phyloP scores from a whole-genome alignment of 2,888 invertebrate species.

The Pristionchus exspectatus region DNA sequence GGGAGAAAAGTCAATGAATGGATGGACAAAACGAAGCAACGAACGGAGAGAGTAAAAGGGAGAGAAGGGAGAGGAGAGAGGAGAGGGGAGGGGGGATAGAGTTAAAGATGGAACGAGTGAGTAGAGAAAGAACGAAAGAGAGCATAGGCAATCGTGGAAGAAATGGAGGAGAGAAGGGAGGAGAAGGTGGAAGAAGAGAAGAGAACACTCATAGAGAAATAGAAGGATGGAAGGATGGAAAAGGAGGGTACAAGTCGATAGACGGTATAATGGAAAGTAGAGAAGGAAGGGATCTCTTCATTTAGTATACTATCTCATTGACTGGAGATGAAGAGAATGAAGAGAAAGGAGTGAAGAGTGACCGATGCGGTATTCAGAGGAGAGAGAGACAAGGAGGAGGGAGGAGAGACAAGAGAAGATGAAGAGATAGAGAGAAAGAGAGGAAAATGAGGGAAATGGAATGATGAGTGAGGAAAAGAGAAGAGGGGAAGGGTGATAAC shows the following conservation, averaged over 20 bases:
- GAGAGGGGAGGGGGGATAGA: background rate
- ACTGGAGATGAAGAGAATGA: background rate
- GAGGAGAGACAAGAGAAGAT: conserved; percentile 17
- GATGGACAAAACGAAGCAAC: conserved; percentile 8
- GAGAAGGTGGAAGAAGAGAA: background rate
- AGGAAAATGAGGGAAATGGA: background rate
- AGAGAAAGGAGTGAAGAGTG: background rate
- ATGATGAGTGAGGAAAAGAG: background rate
- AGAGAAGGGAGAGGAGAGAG: background rate
- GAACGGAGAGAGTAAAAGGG: background rate
- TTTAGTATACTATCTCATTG: background rate
- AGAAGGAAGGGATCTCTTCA: background rate
- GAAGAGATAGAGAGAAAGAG: conserved; percentile 3
- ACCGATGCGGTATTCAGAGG: background rate
- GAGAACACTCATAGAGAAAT: background rate
- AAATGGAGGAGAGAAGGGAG: background rate
- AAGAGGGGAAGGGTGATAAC: conserved; percentile 14
- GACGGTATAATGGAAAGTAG: too few relatives aligned
- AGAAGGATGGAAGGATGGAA: conserved; percentile 10
- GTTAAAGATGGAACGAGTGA: conserved; percentile 29
- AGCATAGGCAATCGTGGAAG: conserved; percentile 32
- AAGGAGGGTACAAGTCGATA: too few relatives aligned
- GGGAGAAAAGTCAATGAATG: conserved; percentile 16
- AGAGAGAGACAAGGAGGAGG: background rate
- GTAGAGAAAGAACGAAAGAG: background rate